Percentiles rank a stretch among this genome's conserved stretches.
Conservation (phyloP, 1,140 invertebrate genomes). For the Hydropsyche tenuis region DNA sequence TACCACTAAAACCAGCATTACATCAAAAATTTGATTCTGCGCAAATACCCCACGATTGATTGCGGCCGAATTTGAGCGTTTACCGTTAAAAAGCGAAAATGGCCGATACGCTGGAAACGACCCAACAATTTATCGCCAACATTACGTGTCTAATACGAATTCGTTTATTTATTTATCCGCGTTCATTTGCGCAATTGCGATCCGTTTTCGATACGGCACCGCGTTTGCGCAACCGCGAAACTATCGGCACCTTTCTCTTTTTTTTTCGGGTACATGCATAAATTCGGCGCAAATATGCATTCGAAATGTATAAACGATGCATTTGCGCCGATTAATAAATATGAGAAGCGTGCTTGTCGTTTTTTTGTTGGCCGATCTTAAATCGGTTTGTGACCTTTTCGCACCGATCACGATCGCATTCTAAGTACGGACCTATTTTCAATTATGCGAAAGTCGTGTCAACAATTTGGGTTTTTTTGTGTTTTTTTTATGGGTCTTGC, state of each 20-base stretch:
- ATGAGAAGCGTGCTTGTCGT: background rate
- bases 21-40: too few species aligned
- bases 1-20: too few species aligned
- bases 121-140: too few species aligned
- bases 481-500: too few species aligned
- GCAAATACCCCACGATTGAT: too few species aligned
- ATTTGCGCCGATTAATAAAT: conserved; percentile 4
- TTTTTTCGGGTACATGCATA: background rate
- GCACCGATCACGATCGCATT: background rate
- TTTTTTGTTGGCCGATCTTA: background rate
- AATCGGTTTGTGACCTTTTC: background rate
- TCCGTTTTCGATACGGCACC: conserved; percentile 6
- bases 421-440: background rate
- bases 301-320: conserved; percentile 11
- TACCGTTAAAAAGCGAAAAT: too few species aligned
- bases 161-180: too few species aligned
- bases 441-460: conserved; percentile 4
- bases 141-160: too few species aligned
- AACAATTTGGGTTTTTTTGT: too few species aligned
- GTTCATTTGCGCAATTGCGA: conserved; percentile 2
- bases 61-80: too few species aligned
- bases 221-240: conserved; percentile 3
- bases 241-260: conserved; percentile 26
- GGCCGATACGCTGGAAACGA: too few species aligned
- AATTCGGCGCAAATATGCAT: background rate